These are phyloP conservation scores for Caenorhabditis sinica DNA, from an alignment of 2,888 invertebrate species.

Conservation along the genomic window DNA sequence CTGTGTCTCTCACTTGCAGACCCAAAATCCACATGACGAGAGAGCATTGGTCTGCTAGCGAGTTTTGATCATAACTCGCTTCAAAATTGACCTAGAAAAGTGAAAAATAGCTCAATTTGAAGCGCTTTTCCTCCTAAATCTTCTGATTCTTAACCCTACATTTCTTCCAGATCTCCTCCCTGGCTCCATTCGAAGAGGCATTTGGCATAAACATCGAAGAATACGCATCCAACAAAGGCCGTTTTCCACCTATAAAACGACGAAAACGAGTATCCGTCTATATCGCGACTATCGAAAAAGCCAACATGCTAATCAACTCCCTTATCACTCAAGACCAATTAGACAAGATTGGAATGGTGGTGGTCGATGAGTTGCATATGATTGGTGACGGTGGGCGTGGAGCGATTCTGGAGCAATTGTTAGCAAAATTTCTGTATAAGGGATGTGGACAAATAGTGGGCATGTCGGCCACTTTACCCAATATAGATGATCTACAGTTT, in stretches of 20 bases:
- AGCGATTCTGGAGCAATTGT: slow-evolving; percentile 90
- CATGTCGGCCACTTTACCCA: slow-evolving; percentile 98
- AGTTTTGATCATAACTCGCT: too few species aligned
- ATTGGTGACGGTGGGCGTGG: slow-evolving; percentile 92
- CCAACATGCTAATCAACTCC: slow-evolving; percentile 90
- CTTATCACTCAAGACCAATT: slow-evolving; percentile 90
- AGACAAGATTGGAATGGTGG: slow-evolving; percentile 89
- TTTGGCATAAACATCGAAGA: slow-evolving; percentile 94
- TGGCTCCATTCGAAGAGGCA: slow-evolving; percentile 92
- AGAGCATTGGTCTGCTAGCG: too few species aligned
- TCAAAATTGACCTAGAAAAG: too few species aligned
- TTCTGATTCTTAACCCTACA: background rate
- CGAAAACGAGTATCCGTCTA: slow-evolving; percentile 89
- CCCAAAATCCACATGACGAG: too few species aligned
- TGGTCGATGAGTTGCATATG: slow-evolving; percentile 94
- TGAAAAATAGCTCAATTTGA: too few species aligned
- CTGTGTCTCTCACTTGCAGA: too few species aligned
- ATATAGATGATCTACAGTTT: slow-evolving; percentile 89
- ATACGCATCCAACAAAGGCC: slow-evolving; percentile 90
- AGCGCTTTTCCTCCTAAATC: background rate
- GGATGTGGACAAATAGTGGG: slow-evolving; percentile 90
- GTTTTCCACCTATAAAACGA: slow-evolving; percentile 90
- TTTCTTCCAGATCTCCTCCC: slow-evolving; percentile 89
- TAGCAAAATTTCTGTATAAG: slow-evolving; percentile 89
- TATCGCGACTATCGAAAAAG: slow-evolving; percentile 95